These are phyloP conservation scores for Halcyon malimbica DNA, from an alignment of 2,113 vertebrate species.

Conservation along the genomic window DNA sequence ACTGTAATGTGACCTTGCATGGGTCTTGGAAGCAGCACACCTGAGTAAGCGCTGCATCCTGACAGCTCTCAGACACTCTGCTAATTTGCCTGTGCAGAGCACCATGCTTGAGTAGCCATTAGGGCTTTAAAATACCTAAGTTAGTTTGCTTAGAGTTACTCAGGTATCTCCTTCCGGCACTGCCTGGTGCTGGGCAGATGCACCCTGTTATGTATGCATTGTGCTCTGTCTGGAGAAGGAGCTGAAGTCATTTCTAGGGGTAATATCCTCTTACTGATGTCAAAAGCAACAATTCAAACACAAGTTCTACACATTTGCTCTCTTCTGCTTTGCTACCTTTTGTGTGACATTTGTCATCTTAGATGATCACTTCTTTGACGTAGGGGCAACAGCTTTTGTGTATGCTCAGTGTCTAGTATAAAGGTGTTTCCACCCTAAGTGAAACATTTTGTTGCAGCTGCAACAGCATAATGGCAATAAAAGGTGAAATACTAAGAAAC, in stretches of 20 bases:
- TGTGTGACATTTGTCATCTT: conserved; percentile 25
- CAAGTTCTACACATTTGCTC: neutral
- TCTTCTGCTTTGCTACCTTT: conserved; percentile 35
- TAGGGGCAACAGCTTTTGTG: neutral
- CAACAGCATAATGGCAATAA: neutral
- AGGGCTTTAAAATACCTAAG: neutral
- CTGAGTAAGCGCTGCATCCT: neutral
- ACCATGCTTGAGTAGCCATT: conserved; percentile 14
- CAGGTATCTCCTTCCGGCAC: neutral
- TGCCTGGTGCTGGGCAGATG: neutral
- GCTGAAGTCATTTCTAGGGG: neutral
- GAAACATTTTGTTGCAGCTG: neutral
- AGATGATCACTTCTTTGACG: conserved; percentile 9
- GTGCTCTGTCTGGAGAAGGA: neutral
- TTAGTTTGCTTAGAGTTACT: neutral
- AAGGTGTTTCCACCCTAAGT: neutral
- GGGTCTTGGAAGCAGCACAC: conserved; percentile 4
- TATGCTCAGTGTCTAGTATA: neutral
- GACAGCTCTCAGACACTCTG: neutral
- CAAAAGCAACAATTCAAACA: neutral
- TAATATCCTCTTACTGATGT: neutral
- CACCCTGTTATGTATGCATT: neutral
- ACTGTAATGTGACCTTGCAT: neutral
- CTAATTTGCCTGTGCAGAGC: neutral
- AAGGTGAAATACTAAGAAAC: neutral